phyloP scores from a whole-genome alignment of 2,113 vertebrate genomes.

The Gadus chalcogrammus region DNA sequence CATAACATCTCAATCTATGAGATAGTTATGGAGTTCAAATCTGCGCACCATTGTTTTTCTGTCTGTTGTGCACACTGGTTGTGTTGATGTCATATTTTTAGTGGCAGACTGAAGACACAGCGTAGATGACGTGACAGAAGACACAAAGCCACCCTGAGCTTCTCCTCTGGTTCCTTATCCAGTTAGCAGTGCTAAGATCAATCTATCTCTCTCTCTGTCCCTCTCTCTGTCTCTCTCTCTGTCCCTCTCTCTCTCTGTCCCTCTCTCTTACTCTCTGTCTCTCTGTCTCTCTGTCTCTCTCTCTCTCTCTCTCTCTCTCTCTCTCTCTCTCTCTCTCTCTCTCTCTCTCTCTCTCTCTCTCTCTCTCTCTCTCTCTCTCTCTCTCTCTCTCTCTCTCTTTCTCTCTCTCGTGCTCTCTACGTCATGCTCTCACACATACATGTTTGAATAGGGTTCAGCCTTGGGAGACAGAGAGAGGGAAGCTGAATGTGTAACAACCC shows the following conservation, averaged over 20 bases:
- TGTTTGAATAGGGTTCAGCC: no score
- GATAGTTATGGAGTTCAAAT: no score
- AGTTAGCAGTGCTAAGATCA: conserved; percentile 52
- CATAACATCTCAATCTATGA: no score
- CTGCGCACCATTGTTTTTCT: no score
- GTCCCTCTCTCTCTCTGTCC: no score
- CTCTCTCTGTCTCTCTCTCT: neutral
- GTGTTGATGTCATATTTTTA: no score
- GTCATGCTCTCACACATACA: no score
- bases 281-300: no score
- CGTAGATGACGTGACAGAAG: conserved; percentile 37
- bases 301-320: neutral
- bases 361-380: neutral
- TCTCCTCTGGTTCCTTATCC: conserved; percentile 35
- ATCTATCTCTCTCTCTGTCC: conserved; percentile 17
- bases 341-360: neutral
- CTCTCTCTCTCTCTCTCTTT: conserved; percentile 1
- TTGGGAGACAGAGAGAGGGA: conserved; percentile 3
- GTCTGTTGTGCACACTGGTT: no score
- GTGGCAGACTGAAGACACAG: neutral
- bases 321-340: neutral
- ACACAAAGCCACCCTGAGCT: conserved; percentile 28
- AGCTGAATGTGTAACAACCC: conserved; percentile 31
- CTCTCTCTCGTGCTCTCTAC: neutral
- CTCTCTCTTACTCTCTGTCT: no score